phyloP scores from a whole-genome alignment of 1,140 invertebrate species.

The Bombus vancouverensis region DNA sequence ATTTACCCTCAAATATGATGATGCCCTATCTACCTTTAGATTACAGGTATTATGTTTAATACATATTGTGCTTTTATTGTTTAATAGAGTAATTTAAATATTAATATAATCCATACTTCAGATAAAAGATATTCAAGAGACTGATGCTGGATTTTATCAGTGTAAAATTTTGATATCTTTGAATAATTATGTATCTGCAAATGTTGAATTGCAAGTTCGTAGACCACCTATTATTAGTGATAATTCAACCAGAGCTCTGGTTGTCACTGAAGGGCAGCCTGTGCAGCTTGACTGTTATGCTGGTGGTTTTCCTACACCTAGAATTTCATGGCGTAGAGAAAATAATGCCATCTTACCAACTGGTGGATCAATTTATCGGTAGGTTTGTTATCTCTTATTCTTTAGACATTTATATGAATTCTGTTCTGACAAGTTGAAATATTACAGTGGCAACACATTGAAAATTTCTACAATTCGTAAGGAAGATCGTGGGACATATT shows the following conservation, averaged over 20 bases:
- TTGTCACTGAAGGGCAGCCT: conserved; percentile 91
- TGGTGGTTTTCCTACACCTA: conserved; percentile 90
- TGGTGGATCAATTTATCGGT: conserved; percentile 90
- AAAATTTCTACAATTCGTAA: conserved; percentile 91
- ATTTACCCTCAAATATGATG: conserved; percentile 92
- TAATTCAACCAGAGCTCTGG: conserved; percentile 93
- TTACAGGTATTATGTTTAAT: conserved; percentile 86
- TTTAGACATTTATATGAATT: background rate
- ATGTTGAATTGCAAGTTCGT: conserved; percentile 92
- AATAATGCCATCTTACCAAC: conserved; percentile 96
- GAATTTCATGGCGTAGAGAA: conserved; percentile 95
- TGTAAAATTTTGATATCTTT: conserved; percentile 93
- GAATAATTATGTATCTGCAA: conserved; percentile 90
- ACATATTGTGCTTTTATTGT: background rate
- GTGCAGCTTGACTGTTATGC: conserved; percentile 94
- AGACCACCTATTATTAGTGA: conserved; percentile 95
- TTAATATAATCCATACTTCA: conserved; percentile 74
- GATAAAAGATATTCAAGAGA: conserved; percentile 98
- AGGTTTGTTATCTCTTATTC: conserved; percentile 20
- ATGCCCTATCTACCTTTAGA: conserved; percentile 89
- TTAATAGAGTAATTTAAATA: background rate
- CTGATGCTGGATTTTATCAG: conserved; percentile 93
- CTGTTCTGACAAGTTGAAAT: background rate
- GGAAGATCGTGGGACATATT: conserved; percentile 95
- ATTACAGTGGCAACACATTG: conserved; percentile 90